Evolutionary conservation across 2,797 vertebrate genomes (phyloP).

Genomic region (Oreochromis mossambicus): DNA sequence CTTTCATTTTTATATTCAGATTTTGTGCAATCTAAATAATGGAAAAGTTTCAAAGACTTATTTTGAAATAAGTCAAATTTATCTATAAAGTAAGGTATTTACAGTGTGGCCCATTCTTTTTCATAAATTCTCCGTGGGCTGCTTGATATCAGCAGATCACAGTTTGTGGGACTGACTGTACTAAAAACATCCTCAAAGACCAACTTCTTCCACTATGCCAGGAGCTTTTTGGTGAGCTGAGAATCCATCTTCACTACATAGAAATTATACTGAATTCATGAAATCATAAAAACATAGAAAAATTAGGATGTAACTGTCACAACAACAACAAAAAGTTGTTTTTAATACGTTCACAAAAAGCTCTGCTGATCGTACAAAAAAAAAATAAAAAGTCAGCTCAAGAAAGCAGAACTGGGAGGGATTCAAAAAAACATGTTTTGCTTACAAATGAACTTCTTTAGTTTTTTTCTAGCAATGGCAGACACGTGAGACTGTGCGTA

Average conservation of each 20-base stretch:
- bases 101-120: neutral
- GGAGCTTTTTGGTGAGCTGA: neutral
- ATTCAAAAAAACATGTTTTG: neutral
- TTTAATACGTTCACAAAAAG: neutral
- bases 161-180: neutral
- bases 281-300: neutral
- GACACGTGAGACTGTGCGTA: neutral
- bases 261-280: neutral
- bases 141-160: neutral
- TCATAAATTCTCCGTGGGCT: neutral
- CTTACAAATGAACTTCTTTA: neutral
- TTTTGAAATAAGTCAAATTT: neutral
- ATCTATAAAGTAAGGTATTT: neutral
- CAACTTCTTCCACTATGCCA: neutral
- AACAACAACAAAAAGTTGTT: neutral
- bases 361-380: neutral
- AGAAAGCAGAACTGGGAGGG: neutral
- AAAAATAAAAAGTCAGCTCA: neutral
- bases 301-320: neutral
- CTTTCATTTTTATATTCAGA: neutral
- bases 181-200: neutral
- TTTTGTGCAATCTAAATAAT: neutral
- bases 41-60: neutral
- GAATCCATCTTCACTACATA: neutral
- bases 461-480: neutral